Percentiles rank a stretch among this genome's conserved stretches.
phyloP scores from a whole-genome alignment of 1,140 invertebrate species.

The Diachasmimorpha longicaudata region DNA sequence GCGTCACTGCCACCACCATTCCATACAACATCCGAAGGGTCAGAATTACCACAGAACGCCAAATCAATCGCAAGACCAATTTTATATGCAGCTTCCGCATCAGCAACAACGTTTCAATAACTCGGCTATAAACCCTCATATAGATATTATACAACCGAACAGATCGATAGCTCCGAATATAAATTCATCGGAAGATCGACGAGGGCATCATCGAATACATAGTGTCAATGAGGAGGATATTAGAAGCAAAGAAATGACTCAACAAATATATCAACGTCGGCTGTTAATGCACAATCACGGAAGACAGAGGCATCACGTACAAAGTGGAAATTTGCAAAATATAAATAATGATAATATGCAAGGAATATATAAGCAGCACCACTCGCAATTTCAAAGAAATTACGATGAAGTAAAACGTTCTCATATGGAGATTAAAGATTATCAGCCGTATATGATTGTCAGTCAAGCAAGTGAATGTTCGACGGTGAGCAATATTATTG shows the following conservation, averaged over 20 bases:
- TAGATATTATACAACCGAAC: constrained; percentile 46
- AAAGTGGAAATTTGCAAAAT: constrained; percentile 48
- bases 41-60: constrained; percentile 47
- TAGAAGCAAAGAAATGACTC: constrained; percentile 53
- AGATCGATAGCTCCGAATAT: constrained; percentile 45
- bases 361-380: constrained; percentile 67
- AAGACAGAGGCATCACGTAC: constrained; percentile 54
- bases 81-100: constrained; percentile 51
- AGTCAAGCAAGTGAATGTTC: constrained; percentile 47
- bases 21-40: constrained; percentile 39
- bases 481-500: constrained; percentile 39
- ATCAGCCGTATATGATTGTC: constrained; percentile 42
- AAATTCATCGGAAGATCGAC: constrained; percentile 44
- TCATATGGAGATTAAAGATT: constrained; percentile 31
- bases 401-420: constrained; percentile 39
- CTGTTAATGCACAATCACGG: constrained; percentile 54
- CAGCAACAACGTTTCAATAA: constrained; percentile 48
- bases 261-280: constrained; percentile 49
- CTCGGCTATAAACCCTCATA: constrained; percentile 49
- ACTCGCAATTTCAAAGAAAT: constrained; percentile 58
- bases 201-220: constrained; percentile 35
- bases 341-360: constrained; percentile 62
- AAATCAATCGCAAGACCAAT: constrained; percentile 48
- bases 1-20: constrained; percentile 49
- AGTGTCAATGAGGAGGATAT: constrained; percentile 48